These are phyloP conservation scores for Stramonita haemastoma DNA, from an alignment of 2,888 invertebrate species.

Conservation along the genomic window DNA sequence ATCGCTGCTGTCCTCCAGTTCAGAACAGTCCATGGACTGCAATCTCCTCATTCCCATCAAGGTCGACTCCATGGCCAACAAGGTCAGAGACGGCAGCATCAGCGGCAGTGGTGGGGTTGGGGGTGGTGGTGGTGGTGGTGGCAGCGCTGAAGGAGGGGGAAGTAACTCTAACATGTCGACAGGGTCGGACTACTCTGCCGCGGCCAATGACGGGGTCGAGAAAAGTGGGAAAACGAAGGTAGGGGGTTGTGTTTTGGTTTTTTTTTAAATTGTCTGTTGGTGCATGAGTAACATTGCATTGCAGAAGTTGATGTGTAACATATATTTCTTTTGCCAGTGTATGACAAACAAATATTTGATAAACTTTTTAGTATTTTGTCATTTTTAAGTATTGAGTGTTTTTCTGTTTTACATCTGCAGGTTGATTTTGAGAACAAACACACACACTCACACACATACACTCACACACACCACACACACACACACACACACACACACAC, in stretches of 20 bases:
- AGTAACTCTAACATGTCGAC: conserved; percentile 68
- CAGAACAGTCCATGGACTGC: conserved; percentile 60
- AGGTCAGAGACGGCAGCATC: conserved; percentile 47
- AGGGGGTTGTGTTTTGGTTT: neutral
- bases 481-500: too few relatives aligned
- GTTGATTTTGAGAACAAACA: too few relatives aligned
- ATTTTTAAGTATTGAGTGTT: too few relatives aligned
- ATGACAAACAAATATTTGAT: too few relatives aligned
- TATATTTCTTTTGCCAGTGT: too few relatives aligned
- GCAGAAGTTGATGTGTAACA: too few relatives aligned
- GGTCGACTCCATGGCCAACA: conserved; percentile 32
- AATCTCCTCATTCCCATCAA: conserved; percentile 42
- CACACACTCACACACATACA: too few relatives aligned
- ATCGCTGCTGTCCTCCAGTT: conserved; percentile 68
- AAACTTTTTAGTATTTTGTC: too few relatives aligned
- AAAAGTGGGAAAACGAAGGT: conserved; percentile 22
- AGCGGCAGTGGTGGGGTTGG: conserved; percentile 59
- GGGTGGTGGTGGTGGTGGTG: conserved; percentile 53
- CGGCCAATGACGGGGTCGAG: conserved; percentile 20
- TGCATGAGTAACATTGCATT: too few relatives aligned
- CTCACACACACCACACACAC: too few relatives aligned
- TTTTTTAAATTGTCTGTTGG: too few relatives aligned
- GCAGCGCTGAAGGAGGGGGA: conserved; percentile 56
- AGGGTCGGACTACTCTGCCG: conserved; percentile 66
- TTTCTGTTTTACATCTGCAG: too few relatives aligned